Evolutionary conservation across 2,888 invertebrate genomes (phyloP), one percentile per base, ranked within the genome.

Genomic region (Sesia apiformis): DNA sequence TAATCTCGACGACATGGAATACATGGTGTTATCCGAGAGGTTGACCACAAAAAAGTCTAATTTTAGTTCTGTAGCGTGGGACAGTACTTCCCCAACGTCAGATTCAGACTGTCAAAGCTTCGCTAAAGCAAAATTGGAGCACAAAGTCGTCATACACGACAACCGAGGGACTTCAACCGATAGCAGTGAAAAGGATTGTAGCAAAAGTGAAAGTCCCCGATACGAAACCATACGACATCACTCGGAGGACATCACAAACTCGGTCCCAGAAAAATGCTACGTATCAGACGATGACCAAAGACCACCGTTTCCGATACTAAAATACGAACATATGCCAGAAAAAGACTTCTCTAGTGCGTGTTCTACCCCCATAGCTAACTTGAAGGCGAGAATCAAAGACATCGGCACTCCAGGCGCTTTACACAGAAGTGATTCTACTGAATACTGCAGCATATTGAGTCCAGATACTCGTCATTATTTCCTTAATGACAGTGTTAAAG

Each of bases 361-460:
- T 54, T 89, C 88, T 0, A 89, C 88, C 0, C 88, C 88, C 2
- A 70, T 88, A 63, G 64, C 81, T 7, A 87, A 84, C 57, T 63
- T 85, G 2, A 72, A 73, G 43, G 74, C 82, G 1, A 70, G 79
- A 39, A 72, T 84, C 4, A 85, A 76, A 64, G 82, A 86, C 8
- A 65, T 81, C 5, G 80, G 70, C 0, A 81, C 88, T 0, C 85
- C 88, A 23, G 81, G 81, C 53, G 62, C 70, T 0, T 65, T 89
- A 40, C 84, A 90, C 39, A 78, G 78, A 60, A 89, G 88, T 57
- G 90, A 90, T 63, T 90, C 90, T 0, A 90, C 90, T 0, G 89
- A 90, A 65, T 90, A 90, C 60, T 90, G 90, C 58, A 89, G 88
- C 55, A 81, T 90, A 53, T 62, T 86, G 1, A 89, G 89, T 58